Conservation (phyloP, 2,888 invertebrate species). For the Scaptomyza flava region DNA sequence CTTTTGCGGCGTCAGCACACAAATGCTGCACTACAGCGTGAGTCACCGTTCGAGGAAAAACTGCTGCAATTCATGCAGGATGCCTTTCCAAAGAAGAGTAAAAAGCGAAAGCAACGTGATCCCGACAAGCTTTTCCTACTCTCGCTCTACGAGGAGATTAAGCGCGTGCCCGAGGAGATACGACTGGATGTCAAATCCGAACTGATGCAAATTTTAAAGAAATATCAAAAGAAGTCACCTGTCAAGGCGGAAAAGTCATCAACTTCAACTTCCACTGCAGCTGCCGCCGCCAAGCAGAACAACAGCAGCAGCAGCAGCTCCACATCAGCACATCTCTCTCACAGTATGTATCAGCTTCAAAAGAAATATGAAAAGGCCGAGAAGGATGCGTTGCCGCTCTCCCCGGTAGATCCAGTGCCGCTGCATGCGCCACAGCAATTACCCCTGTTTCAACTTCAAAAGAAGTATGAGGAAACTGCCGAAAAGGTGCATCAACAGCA, state of each 20-base stretch:
- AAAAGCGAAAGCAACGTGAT: conserved; percentile 83
- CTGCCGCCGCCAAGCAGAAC: conserved; percentile 51
- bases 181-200: conserved; percentile 82
- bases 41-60: conserved; percentile 82
- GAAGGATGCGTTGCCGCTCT: conserved; percentile 81
- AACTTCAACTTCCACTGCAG: conserved; percentile 67
- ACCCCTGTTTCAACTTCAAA: conserved; percentile 81
- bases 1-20: conserved; percentile 78
- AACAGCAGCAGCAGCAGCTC: conserved; percentile 60
- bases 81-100: conserved; percentile 82
- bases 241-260: conserved; percentile 78
- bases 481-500: conserved; percentile 83
- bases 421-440: conserved; percentile 81
- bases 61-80: conserved; percentile 83
- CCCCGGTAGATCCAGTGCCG: conserved; percentile 77
- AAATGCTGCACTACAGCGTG: conserved; percentile 74
- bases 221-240: conserved; percentile 81
- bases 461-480: conserved; percentile 81
- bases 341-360: conserved; percentile 83
- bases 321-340: conserved; percentile 75
- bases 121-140: conserved; percentile 82
- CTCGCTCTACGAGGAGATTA: conserved; percentile 82
- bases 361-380: conserved; percentile 82
- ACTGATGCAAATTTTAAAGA: conserved; percentile 82
- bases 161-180: conserved; percentile 82